Evolutionary conservation across 2,797 vertebrate species (phyloP), one percentile per base, ranked within the genome.

Genomic region (Molossus alvarezi): DNA sequence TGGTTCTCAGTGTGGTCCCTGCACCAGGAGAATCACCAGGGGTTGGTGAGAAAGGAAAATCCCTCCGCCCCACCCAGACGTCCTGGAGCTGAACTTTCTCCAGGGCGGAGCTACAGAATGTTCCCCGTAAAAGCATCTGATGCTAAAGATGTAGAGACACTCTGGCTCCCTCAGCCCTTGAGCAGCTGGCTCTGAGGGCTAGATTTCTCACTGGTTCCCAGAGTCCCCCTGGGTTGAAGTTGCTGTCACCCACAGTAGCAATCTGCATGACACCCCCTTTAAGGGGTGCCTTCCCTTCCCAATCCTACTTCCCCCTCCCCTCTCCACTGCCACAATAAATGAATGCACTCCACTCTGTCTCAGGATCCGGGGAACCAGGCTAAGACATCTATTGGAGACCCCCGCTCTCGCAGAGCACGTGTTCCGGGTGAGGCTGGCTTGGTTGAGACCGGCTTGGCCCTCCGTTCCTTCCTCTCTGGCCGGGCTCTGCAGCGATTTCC

Each of bases 11-110:
- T 65, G 5, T 5, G 25, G 18, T 41, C 15, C 67, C 75, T 5
- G 10, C 0, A 15, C 3, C 2, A 20, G 58, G 1, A 21, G 14
- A 10, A 29, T 29, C 12, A 11, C 27, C 21, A 1, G 27, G 41
- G 65, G 45, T n/a, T 48, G 9, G 13, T 11, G 9, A 94, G 25
- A 57, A 71, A 53, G 9, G 13, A 48, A 86, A 12, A 62, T 23
- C 58, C 53, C 64, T 55, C 20, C 53, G 60, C 18, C 20, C 37
- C 5, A 29, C 53, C 8, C 3, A 20, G 37, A 2, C 58, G 9
- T 64, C 33, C 15, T 5, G 27, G 67, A 37, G 37, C n/a, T 23
- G 79, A 69, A 41, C 15, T 11, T 62, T 1, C 48, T 81, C 33
- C 25, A 20, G 3, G 58, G 2, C 2, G 20, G 62, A 62, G 71